Evolutionary conservation across 2,113 vertebrate species (phyloP), one percentile per base, ranked within the genome.

Genomic region (Oncorhynchus masou): DNA sequence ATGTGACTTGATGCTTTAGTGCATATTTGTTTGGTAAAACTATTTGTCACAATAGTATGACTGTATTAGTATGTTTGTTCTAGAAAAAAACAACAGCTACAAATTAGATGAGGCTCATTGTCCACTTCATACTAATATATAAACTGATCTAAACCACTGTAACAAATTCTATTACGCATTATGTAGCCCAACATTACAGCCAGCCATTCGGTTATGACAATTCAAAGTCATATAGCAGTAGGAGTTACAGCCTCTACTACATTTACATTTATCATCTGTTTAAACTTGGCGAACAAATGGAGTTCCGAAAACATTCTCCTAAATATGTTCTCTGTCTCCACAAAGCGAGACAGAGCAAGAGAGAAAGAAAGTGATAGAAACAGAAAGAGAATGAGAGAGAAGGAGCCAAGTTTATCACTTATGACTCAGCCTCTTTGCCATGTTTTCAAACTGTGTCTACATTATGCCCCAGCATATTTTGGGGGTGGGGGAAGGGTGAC

Each of bases 371-470:
- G 82, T 74, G 80, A 78, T 45, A 45, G 19, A 62, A 22, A 62
- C 7, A 19, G 39, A 62, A 22, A 62, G 59, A 19, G 9, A 54
- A n/a, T 11, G 15, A 64, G 3, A 83, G 77, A 84, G 79, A 82
- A 24, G 79, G 82, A 78, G 80, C 79, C 39, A 45, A 71, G 80
- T 88, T 86, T 72, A 90, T 88, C 84, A 85, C 89, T 82, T 88
- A 84, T 85, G 85, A 90, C 86, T 83, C 82, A 83, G 81, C 81
- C 81, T 83, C 83, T 86, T 82, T 84, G 84, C 73, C 83, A 82
- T 82, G 79, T 88, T 87, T 83, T 74, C 73, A 84, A 85, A 49
- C 60, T 51, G 70, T 69, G 20, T 80, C 79, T 82, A 80, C 79
- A 78, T 85, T 87, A 75, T 85, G 75, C 79, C 71, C 71, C 75